Evolutionary conservation across 2,888 invertebrate genomes (phyloP), one percentile per base, ranked within the genome.

Genomic region (Oligia fasciuncula): DNA sequence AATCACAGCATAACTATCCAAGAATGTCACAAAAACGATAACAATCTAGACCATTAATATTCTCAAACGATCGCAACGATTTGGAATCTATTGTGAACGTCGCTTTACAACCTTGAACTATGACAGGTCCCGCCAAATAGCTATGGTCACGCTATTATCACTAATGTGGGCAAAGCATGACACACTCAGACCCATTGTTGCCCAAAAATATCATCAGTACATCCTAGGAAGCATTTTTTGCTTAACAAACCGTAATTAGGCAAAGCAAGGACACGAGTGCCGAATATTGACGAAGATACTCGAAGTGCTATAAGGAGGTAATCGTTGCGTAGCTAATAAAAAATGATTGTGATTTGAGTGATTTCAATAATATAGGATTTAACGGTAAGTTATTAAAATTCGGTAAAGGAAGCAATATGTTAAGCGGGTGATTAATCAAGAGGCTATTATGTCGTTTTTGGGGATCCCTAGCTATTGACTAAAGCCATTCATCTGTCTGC

Each of bases 61-160:
- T 80, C 43, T 8, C 43, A 80, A 79, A 81, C 67, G 63, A 72
- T 76, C 43, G 73, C 82, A 76, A 72, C 80, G 77, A 67, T 79
- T 83, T 76, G 73, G 76, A 76, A 69, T 76, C 85, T 81, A 91
- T 87, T 93, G 92, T 92, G 86, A 79, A 88, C 81, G 88, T 77
- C 80, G 81, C 80, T 90, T 89, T 91, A 86, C 78, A 89, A 79
- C 95, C 95, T 95, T 96, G 96, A 96, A 95, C 95, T 96, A 93
- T 95, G 94, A 92, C 93, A 92, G 85, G 87, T 73, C 85, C 86
- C 86, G 91, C 92, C 92, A 93, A 95, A 95, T 94, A 89, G 92
- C 85, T 87, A 90, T 88, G 91, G 94, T 93, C 94, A 94, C 94
- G 94, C 91, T 86, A 94, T 93, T 91, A 92, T 77, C 84, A 85